A percentile compares a stretch with the other conserved stretches of the same genome.
phyloP scores from a whole-genome alignment of 1,140 invertebrate genomes.

The Drosophila chauvacae region DNA sequence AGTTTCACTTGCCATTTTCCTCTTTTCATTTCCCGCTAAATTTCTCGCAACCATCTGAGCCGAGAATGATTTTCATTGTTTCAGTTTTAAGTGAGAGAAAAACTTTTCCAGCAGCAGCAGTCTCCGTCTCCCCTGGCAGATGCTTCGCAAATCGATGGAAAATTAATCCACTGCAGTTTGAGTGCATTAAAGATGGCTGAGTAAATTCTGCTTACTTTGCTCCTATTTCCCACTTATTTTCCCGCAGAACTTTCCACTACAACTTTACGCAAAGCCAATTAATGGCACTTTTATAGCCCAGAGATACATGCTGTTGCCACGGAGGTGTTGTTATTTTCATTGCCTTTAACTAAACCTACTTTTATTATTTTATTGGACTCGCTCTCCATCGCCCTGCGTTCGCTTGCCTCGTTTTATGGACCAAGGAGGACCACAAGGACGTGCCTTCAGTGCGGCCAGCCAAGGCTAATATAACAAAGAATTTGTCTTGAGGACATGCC shows the following conservation, averaged over 20 bases:
- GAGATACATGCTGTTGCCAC: slow-evolving; percentile 26
- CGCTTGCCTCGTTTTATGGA: slow-evolving; percentile 39
- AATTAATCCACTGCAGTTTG: slow-evolving; percentile 40
- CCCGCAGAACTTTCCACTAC: background rate
- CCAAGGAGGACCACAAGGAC: slow-evolving; percentile 30
- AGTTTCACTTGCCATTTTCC: slow-evolving; percentile 50
- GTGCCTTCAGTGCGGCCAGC: slow-evolving; percentile 40
- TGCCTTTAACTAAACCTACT: slow-evolving; percentile 77
- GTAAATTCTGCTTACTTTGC: slow-evolving; percentile 21
- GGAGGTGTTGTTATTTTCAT: slow-evolving; percentile 71
- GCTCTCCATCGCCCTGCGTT: background rate
- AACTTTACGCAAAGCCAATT: slow-evolving; percentile 25
- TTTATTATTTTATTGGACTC: slow-evolving; percentile 76
- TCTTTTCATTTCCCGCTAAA: slow-evolving; percentile 7
- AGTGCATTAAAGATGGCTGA: slow-evolving; percentile 25
- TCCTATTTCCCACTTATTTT: slow-evolving; percentile 33
- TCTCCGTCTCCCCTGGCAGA: background rate
- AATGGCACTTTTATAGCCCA: slow-evolving; percentile 37
- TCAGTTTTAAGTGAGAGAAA: slow-evolving; percentile 8
- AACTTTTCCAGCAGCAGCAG: slow-evolving; percentile 17
- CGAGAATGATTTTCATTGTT: slow-evolving; percentile 29
- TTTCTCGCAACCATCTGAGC: slow-evolving; percentile 28
- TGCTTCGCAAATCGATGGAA: slow-evolving; percentile 33
- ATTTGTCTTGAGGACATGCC: slow-evolving; percentile 81
- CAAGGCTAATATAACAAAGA: slow-evolving; percentile 73